phyloP scores from a whole-genome alignment of 2,113 vertebrate genomes.

The Sula dactylatra region DNA sequence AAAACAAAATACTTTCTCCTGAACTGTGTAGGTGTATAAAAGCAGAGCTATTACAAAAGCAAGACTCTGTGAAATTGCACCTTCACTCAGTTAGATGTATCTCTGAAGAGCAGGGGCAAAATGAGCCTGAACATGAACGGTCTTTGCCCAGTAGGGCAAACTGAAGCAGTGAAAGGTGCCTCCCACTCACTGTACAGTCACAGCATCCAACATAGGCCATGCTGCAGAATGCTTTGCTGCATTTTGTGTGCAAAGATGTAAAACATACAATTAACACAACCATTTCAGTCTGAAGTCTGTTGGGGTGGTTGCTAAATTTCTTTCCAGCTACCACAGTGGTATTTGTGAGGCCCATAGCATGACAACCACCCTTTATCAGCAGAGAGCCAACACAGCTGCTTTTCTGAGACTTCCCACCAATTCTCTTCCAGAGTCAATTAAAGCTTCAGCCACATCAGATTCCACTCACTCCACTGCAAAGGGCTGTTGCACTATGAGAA shows the following conservation, averaged over 20 bases:
- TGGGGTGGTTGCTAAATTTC: not conserved
- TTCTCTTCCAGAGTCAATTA: not conserved
- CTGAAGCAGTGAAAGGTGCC: not conserved
- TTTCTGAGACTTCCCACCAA: not conserved
- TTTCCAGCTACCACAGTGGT: not conserved
- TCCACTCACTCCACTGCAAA: not conserved
- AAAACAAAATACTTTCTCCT: slow-evolving; percentile 31
- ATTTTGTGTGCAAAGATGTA: not conserved
- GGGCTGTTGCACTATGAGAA: not conserved
- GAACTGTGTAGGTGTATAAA: slow-evolving; percentile 38
- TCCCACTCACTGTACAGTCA: not conserved
- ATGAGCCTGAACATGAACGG: not conserved
- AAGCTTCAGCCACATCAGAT: not conserved
- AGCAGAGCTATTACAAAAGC: slow-evolving; percentile 21
- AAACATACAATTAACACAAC: not conserved
- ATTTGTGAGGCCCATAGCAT: not conserved
- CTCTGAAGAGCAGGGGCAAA: not conserved
- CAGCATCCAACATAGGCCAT: not conserved
- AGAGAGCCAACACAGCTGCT: not conserved
- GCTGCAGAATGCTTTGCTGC: not conserved
- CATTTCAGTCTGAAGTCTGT: not conserved
- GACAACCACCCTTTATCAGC: not conserved
- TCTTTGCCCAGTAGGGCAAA: not conserved
- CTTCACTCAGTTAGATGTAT: not conserved
- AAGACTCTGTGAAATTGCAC: not conserved